Percentiles rank a stretch among this genome's conserved stretches.
Evolutionary conservation across 2,797 vertebrate genomes (phyloP).

Genomic region (Neomorphus geoffroyi): DNA sequence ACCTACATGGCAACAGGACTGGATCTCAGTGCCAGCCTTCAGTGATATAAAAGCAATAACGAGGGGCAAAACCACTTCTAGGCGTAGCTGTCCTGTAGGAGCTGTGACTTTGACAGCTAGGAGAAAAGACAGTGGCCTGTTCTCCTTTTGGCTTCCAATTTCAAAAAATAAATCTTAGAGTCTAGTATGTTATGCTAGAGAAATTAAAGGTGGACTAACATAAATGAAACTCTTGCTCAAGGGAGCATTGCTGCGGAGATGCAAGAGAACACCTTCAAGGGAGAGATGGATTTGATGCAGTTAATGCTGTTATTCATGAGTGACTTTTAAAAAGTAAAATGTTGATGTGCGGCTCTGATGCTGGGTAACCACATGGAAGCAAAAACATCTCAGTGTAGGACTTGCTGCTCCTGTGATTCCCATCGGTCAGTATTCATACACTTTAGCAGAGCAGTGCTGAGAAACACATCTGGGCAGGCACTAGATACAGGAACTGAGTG

Average conservation of each 20-base stretch:
- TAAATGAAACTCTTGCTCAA: neutral
- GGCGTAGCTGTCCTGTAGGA: neutral
- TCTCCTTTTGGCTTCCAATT: neutral
- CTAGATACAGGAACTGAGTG: neutral
- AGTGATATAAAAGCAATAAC: neutral
- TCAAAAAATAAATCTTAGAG: neutral
- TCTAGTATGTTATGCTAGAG: neutral
- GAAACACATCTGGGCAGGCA: neutral
- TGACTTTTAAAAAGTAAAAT: neutral
- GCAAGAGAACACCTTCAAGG: neutral
- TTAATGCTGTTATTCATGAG: neutral
- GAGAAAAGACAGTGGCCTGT: neutral
- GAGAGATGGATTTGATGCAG: neutral
- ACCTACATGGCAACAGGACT: neutral
- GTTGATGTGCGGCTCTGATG: neutral
- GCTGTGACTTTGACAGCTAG: neutral
- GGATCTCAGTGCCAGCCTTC: neutral
- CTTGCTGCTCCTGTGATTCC: neutral
- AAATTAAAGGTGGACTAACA: neutral
- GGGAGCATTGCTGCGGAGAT: neutral
- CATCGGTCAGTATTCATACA: fast-evolving
- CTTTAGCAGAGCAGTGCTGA: neutral
- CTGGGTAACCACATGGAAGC: neutral
- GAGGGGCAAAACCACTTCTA: neutral
- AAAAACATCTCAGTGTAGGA: neutral